These are phyloP conservation scores for Perizoma flavofasciatum DNA, from an alignment of 2,888 invertebrate genomes.

Conservation along the genomic window DNA sequence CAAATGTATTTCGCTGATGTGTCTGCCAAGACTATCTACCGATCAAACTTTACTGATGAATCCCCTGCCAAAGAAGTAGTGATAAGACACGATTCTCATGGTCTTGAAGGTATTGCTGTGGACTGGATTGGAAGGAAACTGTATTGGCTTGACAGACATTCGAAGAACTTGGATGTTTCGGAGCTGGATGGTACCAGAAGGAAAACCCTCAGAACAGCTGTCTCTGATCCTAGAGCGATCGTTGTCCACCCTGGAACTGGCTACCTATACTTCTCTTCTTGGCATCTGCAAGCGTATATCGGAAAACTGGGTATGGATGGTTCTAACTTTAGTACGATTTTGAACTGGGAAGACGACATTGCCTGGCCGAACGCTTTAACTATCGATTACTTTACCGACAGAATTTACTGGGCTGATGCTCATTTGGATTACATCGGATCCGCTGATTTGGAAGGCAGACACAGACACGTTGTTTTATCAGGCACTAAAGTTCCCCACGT, in stretches of 20 bases:
- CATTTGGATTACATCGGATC: constrained; percentile 99
- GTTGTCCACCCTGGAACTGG: constrained; percentile 97
- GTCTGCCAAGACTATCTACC: constrained; percentile 96
- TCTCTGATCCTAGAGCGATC: constrained; percentile 97
- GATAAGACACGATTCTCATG: constrained; percentile 96
- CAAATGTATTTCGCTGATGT: constrained; percentile 98
- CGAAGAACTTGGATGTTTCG: constrained; percentile 97
- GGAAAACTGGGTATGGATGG: constrained; percentile 99
- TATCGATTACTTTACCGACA: constrained; percentile 97
- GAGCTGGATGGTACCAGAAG: constrained; percentile 96
- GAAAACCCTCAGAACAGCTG: constrained; percentile 93
- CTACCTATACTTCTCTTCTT: constrained; percentile 97
- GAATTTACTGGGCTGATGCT: constrained; percentile 99
- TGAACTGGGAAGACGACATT: constrained; percentile 96
- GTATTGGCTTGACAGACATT: constrained; percentile 98
- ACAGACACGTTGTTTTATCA: constrained; percentile 91
- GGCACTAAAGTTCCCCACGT: constrained; percentile 96
- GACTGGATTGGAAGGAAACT: constrained; percentile 98
- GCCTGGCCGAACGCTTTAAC: constrained; percentile 99
- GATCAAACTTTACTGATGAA: constrained; percentile 85
- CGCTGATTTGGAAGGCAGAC: constrained; percentile 95
- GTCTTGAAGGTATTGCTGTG: constrained; percentile 97
- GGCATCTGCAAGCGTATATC: constrained; percentile 98
- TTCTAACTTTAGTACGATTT: constrained; percentile 92
- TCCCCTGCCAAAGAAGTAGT: constrained; percentile 90